Conservation (phyloP, 2,797 vertebrate genomes). For the Sebastolobus altivelis region DNA sequence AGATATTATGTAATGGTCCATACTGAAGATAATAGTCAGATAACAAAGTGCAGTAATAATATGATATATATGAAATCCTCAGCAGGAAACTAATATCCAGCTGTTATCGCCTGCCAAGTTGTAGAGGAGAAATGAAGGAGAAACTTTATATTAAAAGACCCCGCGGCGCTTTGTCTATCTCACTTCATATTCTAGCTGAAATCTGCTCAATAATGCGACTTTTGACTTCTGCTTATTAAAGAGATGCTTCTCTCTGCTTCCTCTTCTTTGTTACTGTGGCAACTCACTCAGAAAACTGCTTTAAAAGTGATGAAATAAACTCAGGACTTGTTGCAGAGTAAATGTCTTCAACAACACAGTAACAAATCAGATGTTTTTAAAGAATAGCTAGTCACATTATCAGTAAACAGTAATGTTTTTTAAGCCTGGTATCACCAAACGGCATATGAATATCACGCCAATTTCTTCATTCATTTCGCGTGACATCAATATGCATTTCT, state of each 20-base stretch:
- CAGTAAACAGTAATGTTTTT: neutral
- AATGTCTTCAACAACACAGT: neutral
- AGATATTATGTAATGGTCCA: slow-evolving; percentile 45
- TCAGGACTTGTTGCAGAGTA: neutral
- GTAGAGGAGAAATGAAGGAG: slow-evolving; percentile 69
- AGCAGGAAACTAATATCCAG: slow-evolving; percentile 73
- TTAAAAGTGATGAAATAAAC: slow-evolving; percentile 1
- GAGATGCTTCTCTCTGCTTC: slow-evolving; percentile 18
- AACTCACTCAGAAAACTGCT: neutral
- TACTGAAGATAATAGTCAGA: slow-evolving; percentile 58
- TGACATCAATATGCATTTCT: fast-evolving
- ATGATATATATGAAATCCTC: slow-evolving; percentile 68
- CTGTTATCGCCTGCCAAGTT: slow-evolving; percentile 61
- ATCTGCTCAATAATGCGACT: slow-evolving; percentile 61
- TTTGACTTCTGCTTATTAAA: slow-evolving; percentile 65
- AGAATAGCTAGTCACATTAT: neutral
- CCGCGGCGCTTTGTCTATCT: slow-evolving; percentile 48
- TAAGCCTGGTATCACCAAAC: neutral
- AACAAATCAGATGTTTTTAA: neutral
- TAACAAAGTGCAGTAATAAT: slow-evolving; percentile 70
- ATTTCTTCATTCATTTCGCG: neutral
- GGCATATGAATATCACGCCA: neutral
- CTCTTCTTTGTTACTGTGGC: neutral
- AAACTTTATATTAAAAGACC: slow-evolving; percentile 76
- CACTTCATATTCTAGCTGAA: slow-evolving; percentile 60